Percentiles rank a stretch among this genome's conserved stretches.
phyloP scores from a whole-genome alignment of 1,140 invertebrate genomes.

The Coptotermes formosanus region DNA sequence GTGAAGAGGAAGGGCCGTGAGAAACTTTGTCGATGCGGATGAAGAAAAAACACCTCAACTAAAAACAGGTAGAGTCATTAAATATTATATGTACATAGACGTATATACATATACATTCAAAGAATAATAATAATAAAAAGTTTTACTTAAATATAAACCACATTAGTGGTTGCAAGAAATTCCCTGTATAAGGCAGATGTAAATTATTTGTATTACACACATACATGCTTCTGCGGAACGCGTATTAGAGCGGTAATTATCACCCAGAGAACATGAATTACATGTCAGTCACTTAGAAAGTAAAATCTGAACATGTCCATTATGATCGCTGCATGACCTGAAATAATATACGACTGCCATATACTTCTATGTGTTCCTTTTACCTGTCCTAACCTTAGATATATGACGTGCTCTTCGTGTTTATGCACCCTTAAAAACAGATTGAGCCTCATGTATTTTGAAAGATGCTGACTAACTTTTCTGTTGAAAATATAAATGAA shows the following conservation, averaged over 20 bases:
- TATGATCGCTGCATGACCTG: neutral
- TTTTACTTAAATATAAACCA: neutral
- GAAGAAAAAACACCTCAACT: neutral
- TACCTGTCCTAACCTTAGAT: too few species aligned
- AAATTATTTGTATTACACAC: neutral
- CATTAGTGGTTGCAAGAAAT: neutral
- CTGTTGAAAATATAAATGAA: too few species aligned
- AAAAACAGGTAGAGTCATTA: conserved; percentile 16
- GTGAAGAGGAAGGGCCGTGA: neutral
- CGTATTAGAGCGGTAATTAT: neutral
- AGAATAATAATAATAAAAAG: neutral
- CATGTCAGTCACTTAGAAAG: neutral
- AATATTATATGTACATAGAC: neutral
- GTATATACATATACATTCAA: neutral
- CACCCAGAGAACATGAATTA: neutral
- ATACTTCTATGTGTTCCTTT: too few species aligned
- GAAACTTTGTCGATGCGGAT: neutral
- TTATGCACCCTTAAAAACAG: too few species aligned
- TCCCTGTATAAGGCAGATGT: neutral
- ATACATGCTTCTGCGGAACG: neutral
- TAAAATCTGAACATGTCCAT: neutral
- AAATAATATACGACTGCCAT: neutral
- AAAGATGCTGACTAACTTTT: too few species aligned
- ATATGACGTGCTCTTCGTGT: too few species aligned
- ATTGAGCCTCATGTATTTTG: too few species aligned